Conservation (phyloP, 2,797 vertebrate genomes). For the Eidolon dupreanum region DNA sequence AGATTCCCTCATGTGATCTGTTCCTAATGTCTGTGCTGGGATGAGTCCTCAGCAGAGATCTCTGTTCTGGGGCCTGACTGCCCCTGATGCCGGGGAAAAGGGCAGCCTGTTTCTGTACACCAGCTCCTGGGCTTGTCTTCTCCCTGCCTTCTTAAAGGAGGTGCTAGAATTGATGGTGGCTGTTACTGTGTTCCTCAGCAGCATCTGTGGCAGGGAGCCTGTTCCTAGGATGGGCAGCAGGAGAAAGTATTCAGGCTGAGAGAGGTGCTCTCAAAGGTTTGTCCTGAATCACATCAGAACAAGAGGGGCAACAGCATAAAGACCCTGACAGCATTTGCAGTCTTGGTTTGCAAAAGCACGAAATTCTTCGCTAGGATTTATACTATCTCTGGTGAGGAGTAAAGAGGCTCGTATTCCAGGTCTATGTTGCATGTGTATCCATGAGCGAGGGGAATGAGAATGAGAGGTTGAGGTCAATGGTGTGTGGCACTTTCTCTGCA, state of each 20-base stretch:
- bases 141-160: neutral
- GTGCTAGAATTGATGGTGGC: neutral
- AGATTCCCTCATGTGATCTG: neutral
- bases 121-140: neutral
- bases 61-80: neutral
- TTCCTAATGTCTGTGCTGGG: neutral
- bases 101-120: neutral
- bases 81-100: neutral
- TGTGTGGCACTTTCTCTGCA: neutral
- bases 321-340: neutral
- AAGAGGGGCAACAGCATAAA: neutral
- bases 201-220: neutral
- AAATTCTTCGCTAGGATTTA: neutral
- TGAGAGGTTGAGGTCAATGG: neutral
- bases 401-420: neutral
- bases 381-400: neutral
- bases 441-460: neutral
- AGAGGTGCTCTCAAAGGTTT: slow-evolving; percentile 6
- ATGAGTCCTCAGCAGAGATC: neutral
- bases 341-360: slow-evolving; percentile 46
- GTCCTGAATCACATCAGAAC: neutral
- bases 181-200: neutral
- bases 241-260: neutral
- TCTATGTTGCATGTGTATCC: neutral
- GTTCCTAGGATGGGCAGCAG: neutral